Conservation (phyloP, 2,888 invertebrate genomes). For the Gymnosoma rotundatum region DNA sequence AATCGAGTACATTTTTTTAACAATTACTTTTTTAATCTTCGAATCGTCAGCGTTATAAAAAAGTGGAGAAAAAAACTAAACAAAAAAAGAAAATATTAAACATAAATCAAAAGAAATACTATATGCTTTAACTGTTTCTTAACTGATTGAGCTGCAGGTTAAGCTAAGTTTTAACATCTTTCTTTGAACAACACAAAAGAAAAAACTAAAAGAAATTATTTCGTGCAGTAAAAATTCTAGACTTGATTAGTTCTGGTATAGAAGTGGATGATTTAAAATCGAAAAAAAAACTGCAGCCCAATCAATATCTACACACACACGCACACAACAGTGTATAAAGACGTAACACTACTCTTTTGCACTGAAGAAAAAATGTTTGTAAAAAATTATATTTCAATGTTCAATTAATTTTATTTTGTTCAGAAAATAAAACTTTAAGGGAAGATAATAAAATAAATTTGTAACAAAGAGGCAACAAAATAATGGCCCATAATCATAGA, state of each 20-base stretch:
- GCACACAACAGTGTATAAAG: not conserved
- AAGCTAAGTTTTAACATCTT: slow-evolving; percentile 25
- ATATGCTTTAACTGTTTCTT: slow-evolving; percentile 50
- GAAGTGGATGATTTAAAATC: slow-evolving; percentile 33
- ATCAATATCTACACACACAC: slow-evolving; percentile 4
- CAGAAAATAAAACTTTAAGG: too few relatives aligned
- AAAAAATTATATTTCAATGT: too few relatives aligned
- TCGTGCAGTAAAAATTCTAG: slow-evolving; percentile 48
- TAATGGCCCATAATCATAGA: too few relatives aligned
- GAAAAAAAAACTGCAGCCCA: slow-evolving; percentile 25
- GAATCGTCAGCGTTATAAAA: slow-evolving; percentile 38
- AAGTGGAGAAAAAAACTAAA: too few relatives aligned
- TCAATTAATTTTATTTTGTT: too few relatives aligned
- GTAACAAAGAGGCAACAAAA: too few relatives aligned
- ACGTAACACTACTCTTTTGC: not conserved
- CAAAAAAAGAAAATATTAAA: not conserved
- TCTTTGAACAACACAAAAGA: not conserved
- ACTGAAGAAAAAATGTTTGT: too few relatives aligned
- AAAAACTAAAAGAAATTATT: slow-evolving; percentile 33
- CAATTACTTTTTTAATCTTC: slow-evolving; percentile 38
- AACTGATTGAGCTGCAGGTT: slow-evolving; percentile 58
- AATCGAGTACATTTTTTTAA: slow-evolving; percentile 27
- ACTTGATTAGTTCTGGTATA: slow-evolving; percentile 39
- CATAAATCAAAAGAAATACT: slow-evolving; percentile 62
- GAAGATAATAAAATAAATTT: too few relatives aligned